Conservation (phyloP, 2,113 vertebrate species). For the Tinamus guttatus region DNA sequence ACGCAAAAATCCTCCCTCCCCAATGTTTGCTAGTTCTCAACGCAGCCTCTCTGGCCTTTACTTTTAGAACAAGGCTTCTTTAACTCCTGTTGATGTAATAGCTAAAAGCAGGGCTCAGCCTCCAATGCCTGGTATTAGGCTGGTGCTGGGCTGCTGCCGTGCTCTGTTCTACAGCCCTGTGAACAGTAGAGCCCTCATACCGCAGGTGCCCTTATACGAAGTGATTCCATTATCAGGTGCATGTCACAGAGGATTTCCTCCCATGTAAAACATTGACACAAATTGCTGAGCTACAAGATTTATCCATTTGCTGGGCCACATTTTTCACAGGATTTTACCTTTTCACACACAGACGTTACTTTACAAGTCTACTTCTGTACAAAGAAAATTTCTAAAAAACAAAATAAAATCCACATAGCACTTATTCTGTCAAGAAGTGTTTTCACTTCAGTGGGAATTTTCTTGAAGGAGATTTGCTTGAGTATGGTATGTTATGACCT, state of each 20-base stretch:
- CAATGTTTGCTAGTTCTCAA: conserved; percentile 58
- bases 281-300: conserved; percentile 46
- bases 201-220: conserved; percentile 17
- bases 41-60: conserved; percentile 5
- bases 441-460: conserved; percentile 45
- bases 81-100: conserved; percentile 62
- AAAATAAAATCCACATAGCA: not conserved
- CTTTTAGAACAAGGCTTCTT: conserved; percentile 63
- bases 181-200: conserved; percentile 15
- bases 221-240: conserved; percentile 58
- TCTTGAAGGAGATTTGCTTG: conserved; percentile 44
- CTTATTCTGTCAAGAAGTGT: conserved; percentile 36
- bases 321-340: conserved; percentile 33
- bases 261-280: conserved; percentile 29
- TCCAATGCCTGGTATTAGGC: not conserved
- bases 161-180: not conserved
- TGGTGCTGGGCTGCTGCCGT: not conserved
- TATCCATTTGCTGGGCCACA: not conserved
- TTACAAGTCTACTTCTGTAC: not conserved
- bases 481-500: conserved; percentile 14
- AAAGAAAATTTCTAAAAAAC: not conserved
- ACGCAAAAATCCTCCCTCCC: conserved; percentile 56
- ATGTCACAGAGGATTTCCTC: conserved; percentile 63
- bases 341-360: not conserved
- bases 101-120: conserved; percentile 19